Evolutionary conservation across 1,140 invertebrate species (phyloP).

Genomic region (Nasonia vitripennis): DNA sequence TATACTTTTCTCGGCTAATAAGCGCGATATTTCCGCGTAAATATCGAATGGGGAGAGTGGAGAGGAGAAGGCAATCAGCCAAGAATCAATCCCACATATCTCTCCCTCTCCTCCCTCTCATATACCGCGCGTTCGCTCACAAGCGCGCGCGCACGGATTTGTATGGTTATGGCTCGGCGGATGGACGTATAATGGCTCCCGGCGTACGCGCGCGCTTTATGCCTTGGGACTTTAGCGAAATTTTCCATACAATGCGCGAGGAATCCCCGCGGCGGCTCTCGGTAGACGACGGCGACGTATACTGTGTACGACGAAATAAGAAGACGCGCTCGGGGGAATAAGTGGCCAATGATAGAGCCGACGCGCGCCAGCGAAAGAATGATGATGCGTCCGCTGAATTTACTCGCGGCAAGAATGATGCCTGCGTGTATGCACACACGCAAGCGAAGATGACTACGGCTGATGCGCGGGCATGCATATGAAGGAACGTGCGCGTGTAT

Average conservation of each 20-base stretch:
- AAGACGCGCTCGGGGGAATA: background rate
- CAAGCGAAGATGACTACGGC: background rate
- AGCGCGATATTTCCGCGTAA: background rate
- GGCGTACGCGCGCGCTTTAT: background rate
- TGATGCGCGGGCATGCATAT: background rate
- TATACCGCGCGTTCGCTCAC: background rate
- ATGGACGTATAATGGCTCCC: background rate
- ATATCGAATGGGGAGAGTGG: background rate
- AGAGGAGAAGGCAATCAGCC: background rate
- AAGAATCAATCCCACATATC: conserved; percentile 2
- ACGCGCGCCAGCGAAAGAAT: background rate
- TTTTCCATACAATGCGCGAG: conserved; percentile 35
- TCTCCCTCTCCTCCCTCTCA: background rate
- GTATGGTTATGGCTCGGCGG: background rate
- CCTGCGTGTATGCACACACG: background rate
- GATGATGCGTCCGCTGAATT: conserved; percentile 17
- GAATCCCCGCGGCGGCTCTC: background rate
- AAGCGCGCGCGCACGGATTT: background rate
- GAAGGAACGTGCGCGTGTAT: background rate
- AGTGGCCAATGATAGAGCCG: background rate
- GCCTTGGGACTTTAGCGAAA: background rate
- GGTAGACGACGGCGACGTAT: background rate
- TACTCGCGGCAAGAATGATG: background rate
- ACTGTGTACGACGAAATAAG: background rate
- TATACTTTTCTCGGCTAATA: background rate